A percentile compares a stretch with the other conserved stretches of the same genome.
phyloP scores from a whole-genome alignment of 2,797 vertebrate genomes.

The Pterois miles region DNA sequence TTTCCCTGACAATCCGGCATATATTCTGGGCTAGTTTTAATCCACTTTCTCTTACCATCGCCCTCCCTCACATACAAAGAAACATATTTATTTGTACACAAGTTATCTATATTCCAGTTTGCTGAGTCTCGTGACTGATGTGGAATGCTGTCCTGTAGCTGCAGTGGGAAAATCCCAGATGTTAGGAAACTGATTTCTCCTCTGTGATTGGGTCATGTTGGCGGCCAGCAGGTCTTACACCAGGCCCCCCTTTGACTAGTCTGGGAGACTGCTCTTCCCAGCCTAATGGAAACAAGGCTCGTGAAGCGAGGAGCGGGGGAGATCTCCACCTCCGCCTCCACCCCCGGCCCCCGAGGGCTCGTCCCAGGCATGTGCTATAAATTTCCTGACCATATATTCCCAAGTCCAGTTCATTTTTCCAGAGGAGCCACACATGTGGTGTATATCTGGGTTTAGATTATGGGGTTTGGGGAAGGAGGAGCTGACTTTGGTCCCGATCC shows the following conservation, averaged over 20 bases:
- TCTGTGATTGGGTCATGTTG: conserved; percentile 68
- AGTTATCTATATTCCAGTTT: conserved; percentile 39
- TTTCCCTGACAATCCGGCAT: conserved; percentile 32
- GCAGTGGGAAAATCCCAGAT: conserved; percentile 82
- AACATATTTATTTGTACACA: conserved; percentile 50
- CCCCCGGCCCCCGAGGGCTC: conserved; percentile 67
- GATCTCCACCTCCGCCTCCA: conserved; percentile 62
- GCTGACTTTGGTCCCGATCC: conserved; percentile 64
- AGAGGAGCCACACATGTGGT: conserved; percentile 83
- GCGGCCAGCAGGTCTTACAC: conserved; percentile 76
- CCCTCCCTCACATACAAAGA: conserved; percentile 12
- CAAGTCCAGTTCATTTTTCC: conserved; percentile 83
- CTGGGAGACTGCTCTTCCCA: conserved; percentile 79
- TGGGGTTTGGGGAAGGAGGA: conserved; percentile 66
- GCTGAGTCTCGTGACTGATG: conserved; percentile 63
- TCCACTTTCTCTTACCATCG: background rate
- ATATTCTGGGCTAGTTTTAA: conserved; percentile 14
- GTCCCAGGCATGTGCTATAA: conserved; percentile 84
- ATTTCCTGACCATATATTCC: conserved; percentile 87
- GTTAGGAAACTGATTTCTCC: conserved; percentile 72
- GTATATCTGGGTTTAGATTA: conserved; percentile 80
- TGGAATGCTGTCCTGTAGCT: conserved; percentile 67
- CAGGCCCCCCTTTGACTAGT: conserved; percentile 69
- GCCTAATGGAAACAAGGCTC: conserved; percentile 83
- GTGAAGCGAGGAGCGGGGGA: conserved; percentile 65